These are phyloP conservation scores for Oryzias celebensis DNA, from an alignment of 2,113 vertebrate genomes.

Conservation along the genomic window DNA sequence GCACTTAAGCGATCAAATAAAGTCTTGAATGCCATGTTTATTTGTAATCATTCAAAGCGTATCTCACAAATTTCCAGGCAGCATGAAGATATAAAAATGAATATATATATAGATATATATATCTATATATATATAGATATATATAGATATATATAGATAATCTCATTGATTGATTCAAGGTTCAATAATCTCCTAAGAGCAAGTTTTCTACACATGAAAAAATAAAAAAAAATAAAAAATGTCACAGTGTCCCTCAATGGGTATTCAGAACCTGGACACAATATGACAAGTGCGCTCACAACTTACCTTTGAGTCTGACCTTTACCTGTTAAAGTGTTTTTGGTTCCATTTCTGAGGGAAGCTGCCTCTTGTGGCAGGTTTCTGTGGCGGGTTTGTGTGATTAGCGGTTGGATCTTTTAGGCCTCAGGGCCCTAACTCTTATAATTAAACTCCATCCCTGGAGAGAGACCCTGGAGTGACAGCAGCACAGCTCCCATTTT, in stretches of 20 bases:
- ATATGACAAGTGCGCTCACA: conserved; percentile 5
- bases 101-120: too few relatives aligned
- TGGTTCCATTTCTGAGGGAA: conserved; percentile 78
- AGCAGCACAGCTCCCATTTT: conserved; percentile 70
- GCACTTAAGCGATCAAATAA: too few relatives aligned
- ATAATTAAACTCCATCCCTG: conserved; percentile 79
- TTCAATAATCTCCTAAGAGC: neutral
- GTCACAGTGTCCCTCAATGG: neutral
- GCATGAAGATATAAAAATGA: too few relatives aligned
- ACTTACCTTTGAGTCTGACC: conserved; percentile 70
- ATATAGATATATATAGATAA: too few relatives aligned
- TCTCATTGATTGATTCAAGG: too few relatives aligned
- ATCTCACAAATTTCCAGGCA: too few relatives aligned
- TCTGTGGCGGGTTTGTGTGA: conserved; percentile 72
- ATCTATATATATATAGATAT: too few relatives aligned
- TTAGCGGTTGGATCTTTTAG: conserved; percentile 76
- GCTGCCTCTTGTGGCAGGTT: conserved; percentile 62
- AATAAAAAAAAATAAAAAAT: neutral
- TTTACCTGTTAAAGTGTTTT: conserved; percentile 73
- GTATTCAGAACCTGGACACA: neutral
- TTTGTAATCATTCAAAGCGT: too few relatives aligned
- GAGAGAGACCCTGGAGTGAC: conserved; percentile 75
- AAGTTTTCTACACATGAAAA: neutral
- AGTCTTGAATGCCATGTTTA: too few relatives aligned
- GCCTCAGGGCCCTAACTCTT: conserved; percentile 70